These are phyloP conservation scores for Sebastes oblongus DNA, from an alignment of 2,797 vertebrate genomes.

Conservation along the genomic window DNA sequence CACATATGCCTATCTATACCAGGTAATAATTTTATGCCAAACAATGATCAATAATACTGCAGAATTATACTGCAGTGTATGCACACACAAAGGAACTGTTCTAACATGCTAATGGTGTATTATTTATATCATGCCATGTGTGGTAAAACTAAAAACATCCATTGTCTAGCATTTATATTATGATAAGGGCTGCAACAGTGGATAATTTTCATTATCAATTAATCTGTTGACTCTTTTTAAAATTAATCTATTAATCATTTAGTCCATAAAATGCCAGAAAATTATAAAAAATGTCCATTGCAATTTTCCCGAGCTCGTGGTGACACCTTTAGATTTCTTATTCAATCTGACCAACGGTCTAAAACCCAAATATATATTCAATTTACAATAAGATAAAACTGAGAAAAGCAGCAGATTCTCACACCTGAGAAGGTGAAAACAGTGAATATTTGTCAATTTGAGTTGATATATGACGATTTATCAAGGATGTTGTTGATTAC, in stretches of 20 bases:
- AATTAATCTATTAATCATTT: not conserved
- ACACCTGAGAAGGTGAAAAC: not conserved
- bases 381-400: not conserved
- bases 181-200: not conserved
- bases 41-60: no score
- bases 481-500: not conserved
- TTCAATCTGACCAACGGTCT: not conserved
- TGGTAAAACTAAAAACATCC: not conserved
- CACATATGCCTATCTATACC: not conserved
- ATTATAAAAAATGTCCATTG: not conserved
- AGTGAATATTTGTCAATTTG: not conserved
- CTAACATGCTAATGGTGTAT: no score
- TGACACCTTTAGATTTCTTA: not conserved
- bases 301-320: not conserved
- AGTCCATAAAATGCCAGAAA: not conserved
- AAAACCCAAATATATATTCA: not conserved
- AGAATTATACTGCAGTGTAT: not conserved
- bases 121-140: no score
- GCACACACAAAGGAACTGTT: not conserved
- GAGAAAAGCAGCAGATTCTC: not conserved
- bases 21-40: not conserved
- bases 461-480: not conserved
- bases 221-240: not conserved
- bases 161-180: not conserved
- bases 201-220: not conserved